Evolutionary conservation across 2,797 vertebrate genomes (phyloP).

Genomic region (Poeciliopsis presidionis): DNA sequence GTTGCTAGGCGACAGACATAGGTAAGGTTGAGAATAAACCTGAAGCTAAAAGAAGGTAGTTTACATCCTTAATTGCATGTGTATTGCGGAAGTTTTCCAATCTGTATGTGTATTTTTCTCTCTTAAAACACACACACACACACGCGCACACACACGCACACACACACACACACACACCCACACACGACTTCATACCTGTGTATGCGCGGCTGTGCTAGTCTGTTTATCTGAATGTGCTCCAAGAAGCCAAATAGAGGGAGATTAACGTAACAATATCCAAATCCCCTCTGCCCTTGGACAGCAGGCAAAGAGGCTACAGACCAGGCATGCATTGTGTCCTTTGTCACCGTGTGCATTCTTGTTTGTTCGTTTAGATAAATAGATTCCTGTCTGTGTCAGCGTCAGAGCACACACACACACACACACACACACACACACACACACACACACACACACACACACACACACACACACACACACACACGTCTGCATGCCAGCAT

Average conservation of each 20-base stretch:
- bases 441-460: neutral
- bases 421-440: neutral
- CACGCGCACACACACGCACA: neutral
- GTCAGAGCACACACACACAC: neutral
- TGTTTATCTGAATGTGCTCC: conserved; percentile 30
- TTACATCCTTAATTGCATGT: neutral
- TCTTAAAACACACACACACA: conserved; percentile 5
- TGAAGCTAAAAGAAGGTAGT: conserved; percentile 31
- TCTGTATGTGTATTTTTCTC: neutral
- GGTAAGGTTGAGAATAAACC: neutral
- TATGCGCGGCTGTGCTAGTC: neutral
- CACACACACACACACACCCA: neutral
- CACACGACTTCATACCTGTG: conserved; percentile 17
- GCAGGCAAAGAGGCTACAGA: conserved; percentile 31
- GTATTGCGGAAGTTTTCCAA: neutral
- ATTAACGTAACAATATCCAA: conserved; percentile 68
- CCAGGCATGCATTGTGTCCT: conserved; percentile 7
- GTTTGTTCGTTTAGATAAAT: conserved; percentile 2
- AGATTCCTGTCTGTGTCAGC: conserved; percentile 8
- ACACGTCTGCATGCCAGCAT: conserved; percentile 11
- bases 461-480: neutral
- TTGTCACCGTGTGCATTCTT: conserved; percentile 13
- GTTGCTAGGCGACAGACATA: neutral
- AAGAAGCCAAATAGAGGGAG: conserved; percentile 54
- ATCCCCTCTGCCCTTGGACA: conserved; percentile 59